These are phyloP conservation scores for Conus betulinus DNA, from an alignment of 1,140 invertebrate genomes.

Conservation along the genomic window DNA sequence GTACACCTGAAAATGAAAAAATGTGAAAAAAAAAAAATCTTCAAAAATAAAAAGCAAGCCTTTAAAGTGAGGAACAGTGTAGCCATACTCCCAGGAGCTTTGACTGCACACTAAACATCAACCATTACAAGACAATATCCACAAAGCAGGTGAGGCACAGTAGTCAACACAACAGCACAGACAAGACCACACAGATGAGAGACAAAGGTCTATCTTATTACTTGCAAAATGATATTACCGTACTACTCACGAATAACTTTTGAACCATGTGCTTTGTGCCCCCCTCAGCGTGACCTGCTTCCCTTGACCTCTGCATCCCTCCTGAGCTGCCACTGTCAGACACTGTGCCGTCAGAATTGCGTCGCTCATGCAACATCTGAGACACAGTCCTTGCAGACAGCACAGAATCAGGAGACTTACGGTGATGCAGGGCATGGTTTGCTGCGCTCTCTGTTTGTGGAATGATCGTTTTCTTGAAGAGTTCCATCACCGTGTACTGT, in stretches of 20 bases:
- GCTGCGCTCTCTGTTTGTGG: neutral
- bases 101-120: no score
- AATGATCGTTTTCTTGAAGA: neutral
- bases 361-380: slow-evolving; percentile 6
- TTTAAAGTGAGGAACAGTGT: no score
- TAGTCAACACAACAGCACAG: neutral
- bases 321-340: no score
- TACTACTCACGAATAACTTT: slow-evolving; percentile 30
- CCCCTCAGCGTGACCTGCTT: neutral
- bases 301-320: neutral
- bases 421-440: neutral
- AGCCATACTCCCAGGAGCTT: no score
- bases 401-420: no score
- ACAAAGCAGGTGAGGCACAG: neutral
- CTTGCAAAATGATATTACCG: slow-evolving; percentile 22
- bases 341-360: neutral
- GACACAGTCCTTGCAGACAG: neutral
- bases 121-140: neutral
- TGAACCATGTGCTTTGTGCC: neutral
- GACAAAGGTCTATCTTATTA: neutral
- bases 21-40: no score
- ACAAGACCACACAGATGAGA: neutral
- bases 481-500: slow-evolving; percentile 13
- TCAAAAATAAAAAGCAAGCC: no score
- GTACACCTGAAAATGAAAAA: no score